These are phyloP conservation scores for Chaenocephalus aceratus DNA, from an alignment of 2,113 vertebrate species.

Conservation along the genomic window DNA sequence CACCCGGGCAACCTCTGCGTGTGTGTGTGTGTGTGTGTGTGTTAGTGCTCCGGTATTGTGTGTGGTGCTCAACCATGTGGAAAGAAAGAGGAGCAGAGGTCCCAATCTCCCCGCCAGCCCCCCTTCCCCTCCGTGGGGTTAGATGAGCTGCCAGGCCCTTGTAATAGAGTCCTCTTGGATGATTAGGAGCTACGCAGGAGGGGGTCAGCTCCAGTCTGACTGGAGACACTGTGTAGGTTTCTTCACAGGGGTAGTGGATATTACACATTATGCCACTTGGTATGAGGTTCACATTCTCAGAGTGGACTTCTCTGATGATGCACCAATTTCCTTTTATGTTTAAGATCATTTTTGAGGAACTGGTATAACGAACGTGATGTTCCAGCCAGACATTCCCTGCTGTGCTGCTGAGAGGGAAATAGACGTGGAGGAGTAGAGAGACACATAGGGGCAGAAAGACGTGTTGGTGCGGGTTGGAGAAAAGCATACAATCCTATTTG, in stretches of 20 bases:
- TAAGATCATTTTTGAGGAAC: conserved; percentile 44
- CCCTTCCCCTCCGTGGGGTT: conserved; percentile 61
- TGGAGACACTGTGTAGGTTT: conserved; percentile 57
- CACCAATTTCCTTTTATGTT: conserved; percentile 42
- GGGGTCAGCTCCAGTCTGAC: conserved; percentile 65
- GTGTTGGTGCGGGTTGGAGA: conserved; percentile 86
- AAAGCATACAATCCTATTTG: conserved; percentile 86
- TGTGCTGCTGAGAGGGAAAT: conserved; percentile 67
- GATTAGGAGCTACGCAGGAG: conserved; percentile 76
- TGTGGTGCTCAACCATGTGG: conserved; percentile 73
- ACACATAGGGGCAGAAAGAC: conserved; percentile 8
- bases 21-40: conserved; percentile 16
- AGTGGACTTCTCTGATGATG: conserved; percentile 30
- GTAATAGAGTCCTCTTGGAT: conserved; percentile 79
- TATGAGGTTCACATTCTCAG: conserved; percentile 24
- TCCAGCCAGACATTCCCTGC: conserved; percentile 42
- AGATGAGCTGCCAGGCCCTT: conserved; percentile 77
- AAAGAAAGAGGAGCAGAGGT: conserved; percentile 74
- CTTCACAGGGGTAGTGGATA: conserved; percentile 40
- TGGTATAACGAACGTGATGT: conserved; percentile 31
- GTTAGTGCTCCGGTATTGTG: conserved; percentile 10
- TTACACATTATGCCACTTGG: conserved; percentile 53
- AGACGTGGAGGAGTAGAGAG: conserved; percentile 30
- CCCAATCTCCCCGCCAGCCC: conserved; percentile 58
- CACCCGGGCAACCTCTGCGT: conserved; percentile 36